These are phyloP conservation scores for Periphyllus acericola DNA, from an alignment of 2,888 invertebrate species.

Conservation along the genomic window DNA sequence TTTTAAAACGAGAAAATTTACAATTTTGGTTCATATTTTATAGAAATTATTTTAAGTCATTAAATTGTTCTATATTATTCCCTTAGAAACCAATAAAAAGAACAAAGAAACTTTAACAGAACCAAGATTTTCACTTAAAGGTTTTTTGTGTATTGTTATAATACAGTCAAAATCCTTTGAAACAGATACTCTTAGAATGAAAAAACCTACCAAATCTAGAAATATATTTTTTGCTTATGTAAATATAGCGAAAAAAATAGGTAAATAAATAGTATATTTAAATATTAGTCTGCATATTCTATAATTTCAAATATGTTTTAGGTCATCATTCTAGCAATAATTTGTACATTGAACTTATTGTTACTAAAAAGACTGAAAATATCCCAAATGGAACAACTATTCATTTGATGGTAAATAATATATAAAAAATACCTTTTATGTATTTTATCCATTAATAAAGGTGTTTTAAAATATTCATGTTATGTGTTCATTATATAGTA, in stretches of 20 bases:
- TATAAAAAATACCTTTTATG: background rate
- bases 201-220: conserved; percentile 51
- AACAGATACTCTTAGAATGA: background rate
- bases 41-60: background rate
- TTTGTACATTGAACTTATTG: conserved; percentile 43
- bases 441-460: no score
- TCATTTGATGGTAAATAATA: conserved; percentile 44
- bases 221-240: conserved; percentile 55
- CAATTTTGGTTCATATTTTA: no score
- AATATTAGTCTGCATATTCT: background rate
- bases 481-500: no score
- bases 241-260: conserved; percentile 34
- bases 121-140: conserved; percentile 26
- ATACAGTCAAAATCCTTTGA: conserved; percentile 43
- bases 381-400: conserved; percentile 50
- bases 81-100: conserved; percentile 14
- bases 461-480: no score
- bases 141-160: conserved; percentile 46
- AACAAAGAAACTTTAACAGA: background rate
- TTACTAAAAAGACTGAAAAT: conserved; percentile 39
- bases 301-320: background rate
- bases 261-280: conserved; percentile 27
- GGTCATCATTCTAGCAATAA: background rate
- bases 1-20: no score
- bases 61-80: background rate